Percentiles rank a stretch among this genome's conserved stretches.
These are phyloP conservation scores for Aurelia sp. DNA, from an alignment of 30 jellyfish, hydroid and myxozoan genomes.

Conservation along the genomic window DNA sequence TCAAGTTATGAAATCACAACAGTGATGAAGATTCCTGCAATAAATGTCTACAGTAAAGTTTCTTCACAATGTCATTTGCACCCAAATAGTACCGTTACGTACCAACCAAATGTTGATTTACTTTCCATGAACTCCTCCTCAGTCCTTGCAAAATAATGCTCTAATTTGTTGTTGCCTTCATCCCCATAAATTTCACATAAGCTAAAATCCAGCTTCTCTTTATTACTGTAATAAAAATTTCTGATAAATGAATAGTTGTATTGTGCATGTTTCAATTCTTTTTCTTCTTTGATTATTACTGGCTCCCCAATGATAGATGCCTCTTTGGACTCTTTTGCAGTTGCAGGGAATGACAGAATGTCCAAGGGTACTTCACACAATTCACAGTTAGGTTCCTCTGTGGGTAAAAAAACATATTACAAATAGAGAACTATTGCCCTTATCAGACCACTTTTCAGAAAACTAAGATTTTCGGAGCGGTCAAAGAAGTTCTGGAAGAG, in stretches of 20 bases:
- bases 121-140: conserved; percentile 47
- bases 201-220: conserved; percentile 52
- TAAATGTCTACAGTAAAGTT: too few species aligned
- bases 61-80: too few species aligned
- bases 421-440: too few species aligned
- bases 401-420: background rate
- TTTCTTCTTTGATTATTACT: conserved; percentile 32
- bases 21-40: too few species aligned
- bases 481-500: too few species aligned
- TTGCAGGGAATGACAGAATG: conserved; percentile 20
- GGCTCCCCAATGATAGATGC: conserved; percentile 60
- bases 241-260: conserved; percentile 51
- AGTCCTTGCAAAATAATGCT: conserved; percentile 17
- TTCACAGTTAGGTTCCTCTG: conserved; percentile 70
- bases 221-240: conserved; percentile 47
- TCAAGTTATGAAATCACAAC: too few species aligned
- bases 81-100: background rate
- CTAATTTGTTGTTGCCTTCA: conserved; percentile 21
- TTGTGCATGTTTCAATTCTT: conserved; percentile 2
- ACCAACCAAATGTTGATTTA: conserved; percentile 68
- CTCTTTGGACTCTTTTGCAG: conserved; percentile 53
- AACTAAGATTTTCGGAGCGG: too few species aligned
- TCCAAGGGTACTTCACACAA: conserved; percentile 57
- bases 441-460: too few species aligned
- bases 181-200: conserved; percentile 63